Conservation (phyloP, 2,888 invertebrate species). For the Parnassius mnemosyne region DNA sequence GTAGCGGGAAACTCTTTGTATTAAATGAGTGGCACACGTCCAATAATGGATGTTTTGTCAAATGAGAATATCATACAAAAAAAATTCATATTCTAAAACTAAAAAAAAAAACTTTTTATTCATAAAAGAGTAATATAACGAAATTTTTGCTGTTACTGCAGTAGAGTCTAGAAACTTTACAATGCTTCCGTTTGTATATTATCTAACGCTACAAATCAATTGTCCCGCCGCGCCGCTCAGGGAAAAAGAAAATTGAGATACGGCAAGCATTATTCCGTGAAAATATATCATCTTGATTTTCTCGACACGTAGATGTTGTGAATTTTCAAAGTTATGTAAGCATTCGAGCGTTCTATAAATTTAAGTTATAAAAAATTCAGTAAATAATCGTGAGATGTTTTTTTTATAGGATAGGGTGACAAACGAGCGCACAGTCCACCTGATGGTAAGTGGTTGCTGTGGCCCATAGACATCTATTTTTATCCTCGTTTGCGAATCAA, state of each 20-base stretch:
- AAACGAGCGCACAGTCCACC: fast-evolving
- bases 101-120: too few relatives aligned
- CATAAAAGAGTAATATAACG: not conserved
- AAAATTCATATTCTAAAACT: too few relatives aligned
- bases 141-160: conserved; percentile 60
- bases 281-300: conserved; percentile 78
- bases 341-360: not conserved
- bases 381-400: too few relatives aligned
- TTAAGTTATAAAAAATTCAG: too few relatives aligned
- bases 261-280: conserved; percentile 76
- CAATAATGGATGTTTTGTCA: too few relatives aligned
- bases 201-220: conserved; percentile 74
- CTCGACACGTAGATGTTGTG: conserved; percentile 50
- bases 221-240: conserved; percentile 31
- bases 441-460: too few relatives aligned
- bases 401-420: too few relatives aligned
- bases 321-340: conserved; percentile 12
- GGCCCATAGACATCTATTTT: too few relatives aligned
- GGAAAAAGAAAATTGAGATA: conserved; percentile 80
- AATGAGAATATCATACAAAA: too few relatives aligned
- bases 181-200: conserved; percentile 76
- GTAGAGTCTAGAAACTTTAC: conserved; percentile 58
- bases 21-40: too few relatives aligned
- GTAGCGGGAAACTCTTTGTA: too few relatives aligned
- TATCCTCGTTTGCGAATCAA: too few relatives aligned